Conservation (phyloP, 2,888 invertebrate species). For the Sericinus montela region DNA sequence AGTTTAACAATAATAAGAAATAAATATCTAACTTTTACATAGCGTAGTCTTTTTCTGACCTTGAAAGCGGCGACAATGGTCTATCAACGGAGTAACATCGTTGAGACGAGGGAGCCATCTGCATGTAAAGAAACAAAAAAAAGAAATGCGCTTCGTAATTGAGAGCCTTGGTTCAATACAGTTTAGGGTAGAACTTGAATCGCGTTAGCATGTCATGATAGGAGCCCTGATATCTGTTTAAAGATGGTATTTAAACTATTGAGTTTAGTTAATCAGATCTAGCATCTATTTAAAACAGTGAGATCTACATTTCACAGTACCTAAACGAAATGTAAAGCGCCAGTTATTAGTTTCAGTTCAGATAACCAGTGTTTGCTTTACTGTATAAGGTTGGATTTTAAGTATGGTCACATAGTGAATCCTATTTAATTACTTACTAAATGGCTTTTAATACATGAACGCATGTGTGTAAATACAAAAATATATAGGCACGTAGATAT, state of each 20-base stretch:
- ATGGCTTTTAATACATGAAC: constrained; percentile 10
- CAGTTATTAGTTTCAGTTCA: background rate
- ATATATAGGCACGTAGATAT: constrained; percentile 15
- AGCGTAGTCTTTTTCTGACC: no score
- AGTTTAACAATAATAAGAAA: no score
- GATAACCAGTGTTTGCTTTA: background rate
- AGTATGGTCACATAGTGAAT: background rate
- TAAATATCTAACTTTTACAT: no score
- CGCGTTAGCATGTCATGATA: no score
- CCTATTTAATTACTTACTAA: constrained; percentile 4
- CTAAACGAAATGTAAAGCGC: constrained; percentile 9
- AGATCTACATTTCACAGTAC: constrained; percentile 19
- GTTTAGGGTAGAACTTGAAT: no score
- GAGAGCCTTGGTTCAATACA: no score
- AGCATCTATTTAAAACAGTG: constrained; percentile 15
- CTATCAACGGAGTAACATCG: no score
- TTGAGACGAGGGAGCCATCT: no score
- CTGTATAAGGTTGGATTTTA: background rate
- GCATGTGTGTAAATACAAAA: constrained; percentile 14
- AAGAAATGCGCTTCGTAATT: no score
- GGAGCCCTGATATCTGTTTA: no score
- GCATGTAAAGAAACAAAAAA: no score
- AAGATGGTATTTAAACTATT: background rate
- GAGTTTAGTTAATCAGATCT: constrained; percentile 21
- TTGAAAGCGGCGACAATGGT: no score